Evolutionary conservation across 2,888 invertebrate genomes (phyloP), one percentile per base, ranked within the genome.

Genomic region (Anoncus sp.): DNA sequence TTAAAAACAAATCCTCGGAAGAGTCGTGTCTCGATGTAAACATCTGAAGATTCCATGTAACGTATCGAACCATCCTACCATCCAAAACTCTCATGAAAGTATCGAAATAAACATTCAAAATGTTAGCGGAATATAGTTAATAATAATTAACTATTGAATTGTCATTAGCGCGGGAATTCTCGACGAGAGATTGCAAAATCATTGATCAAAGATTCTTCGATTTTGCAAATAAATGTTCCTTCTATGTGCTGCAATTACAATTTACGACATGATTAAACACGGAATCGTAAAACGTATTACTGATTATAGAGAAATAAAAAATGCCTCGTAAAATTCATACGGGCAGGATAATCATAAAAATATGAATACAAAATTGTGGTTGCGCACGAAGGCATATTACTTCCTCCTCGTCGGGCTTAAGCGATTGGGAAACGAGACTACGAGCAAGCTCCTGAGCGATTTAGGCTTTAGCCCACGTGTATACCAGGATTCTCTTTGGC

Each of bases 401-500:
- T 43, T n/a, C 14, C 22, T 45, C 16, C 18, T 72, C 3, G 55
- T 22, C n/a, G 40, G 49, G 24, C 14, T 35, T 31, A 38, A 62
- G 55, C 10, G 47, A 20, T 35, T 10, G 24, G n/a, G 22, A 31
- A 14, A 38, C 10, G 20, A 49, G 43, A 20, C 49, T 35, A 18
- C 18, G 31, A n/a, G 43, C 18, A 60, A 69, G 63, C 69, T 59
- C 16, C 65, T 9, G 43, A 35, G 38, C 40, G 40, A 66, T 60
- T 55, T 65, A 18, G 47, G 55, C 60, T 62, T 31, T 35, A 63
- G 43, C 16, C 49, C 27, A 55, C 72, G 45, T 45, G 47, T 63
- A 45, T 60, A 59, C 69, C 79, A 79, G 81, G 81, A 81, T n/a
- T n/a, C 76, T 74, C 78, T 76, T 76, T 76, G 70, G 80, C 69